These are phyloP conservation scores for Thalassaphorura encarpata DNA, from an alignment of 1,140 invertebrate species.

Conservation along the genomic window DNA sequence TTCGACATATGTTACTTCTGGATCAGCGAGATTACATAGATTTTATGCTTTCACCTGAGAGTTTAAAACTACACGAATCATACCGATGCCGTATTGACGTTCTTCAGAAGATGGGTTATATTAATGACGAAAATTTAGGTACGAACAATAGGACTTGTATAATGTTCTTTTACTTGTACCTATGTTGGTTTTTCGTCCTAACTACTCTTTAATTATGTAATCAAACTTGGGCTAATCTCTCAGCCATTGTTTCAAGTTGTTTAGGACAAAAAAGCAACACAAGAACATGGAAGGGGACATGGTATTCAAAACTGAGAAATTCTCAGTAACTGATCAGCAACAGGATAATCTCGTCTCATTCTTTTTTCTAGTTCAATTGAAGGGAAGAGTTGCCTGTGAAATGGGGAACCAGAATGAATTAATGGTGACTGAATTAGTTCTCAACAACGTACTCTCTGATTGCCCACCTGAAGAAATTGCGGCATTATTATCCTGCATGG, in stretches of 20 bases:
- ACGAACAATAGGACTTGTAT: no score
- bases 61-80: slow-evolving; percentile 74
- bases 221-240: no score
- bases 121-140: slow-evolving; percentile 60
- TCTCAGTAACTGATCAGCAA: background rate
- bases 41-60: slow-evolving; percentile 69
- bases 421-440: slow-evolving; percentile 90
- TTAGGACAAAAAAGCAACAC: no score
- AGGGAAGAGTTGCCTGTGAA: slow-evolving; percentile 89
- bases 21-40: slow-evolving; percentile 59
- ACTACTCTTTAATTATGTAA: no score
- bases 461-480: slow-evolving; percentile 83
- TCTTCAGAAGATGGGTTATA: slow-evolving; percentile 63
- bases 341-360: slow-evolving; percentile 8
- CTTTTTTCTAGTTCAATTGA: slow-evolving; percentile 56
- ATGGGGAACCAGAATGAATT: slow-evolving; percentile 87
- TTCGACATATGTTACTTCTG: slow-evolving; percentile 58
- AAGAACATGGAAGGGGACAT: no score
- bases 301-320: slow-evolving; percentile 1
- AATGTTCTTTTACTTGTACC: no score
- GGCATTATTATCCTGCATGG: slow-evolving; percentile 77
- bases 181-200: no score
- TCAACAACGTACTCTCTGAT: slow-evolving; percentile 79
- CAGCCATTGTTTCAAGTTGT: no score
- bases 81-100: slow-evolving; percentile 74